These are phyloP conservation scores for Gallinago media DNA, from an alignment of 2,113 vertebrate genomes.

Conservation along the genomic window DNA sequence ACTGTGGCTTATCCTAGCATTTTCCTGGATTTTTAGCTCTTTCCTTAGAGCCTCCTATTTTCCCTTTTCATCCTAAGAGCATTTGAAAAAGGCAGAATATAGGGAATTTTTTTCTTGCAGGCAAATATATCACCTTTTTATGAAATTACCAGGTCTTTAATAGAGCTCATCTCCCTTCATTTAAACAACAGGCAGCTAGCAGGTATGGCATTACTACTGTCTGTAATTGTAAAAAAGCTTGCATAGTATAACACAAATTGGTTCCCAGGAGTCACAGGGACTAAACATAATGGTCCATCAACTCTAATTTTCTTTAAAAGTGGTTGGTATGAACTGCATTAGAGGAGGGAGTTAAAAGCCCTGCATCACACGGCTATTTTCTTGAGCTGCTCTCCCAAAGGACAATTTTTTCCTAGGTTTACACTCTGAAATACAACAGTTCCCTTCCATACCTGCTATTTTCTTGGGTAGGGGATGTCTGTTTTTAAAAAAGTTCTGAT, in stretches of 20 bases:
- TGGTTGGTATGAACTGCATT: neutral
- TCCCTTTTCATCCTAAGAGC: neutral
- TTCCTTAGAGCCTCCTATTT: neutral
- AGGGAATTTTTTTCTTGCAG: neutral
- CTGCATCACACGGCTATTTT: neutral
- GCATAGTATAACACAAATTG: neutral
- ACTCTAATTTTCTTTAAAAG: constrained; percentile 25
- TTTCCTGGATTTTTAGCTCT: neutral
- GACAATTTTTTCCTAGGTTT: neutral
- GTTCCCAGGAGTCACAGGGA: neutral
- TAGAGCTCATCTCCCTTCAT: neutral
- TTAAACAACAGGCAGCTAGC: neutral
- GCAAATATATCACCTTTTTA: neutral
- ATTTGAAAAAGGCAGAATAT: neutral
- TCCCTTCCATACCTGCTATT: neutral
- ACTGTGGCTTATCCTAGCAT: fast-evolving
- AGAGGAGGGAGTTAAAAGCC: neutral
- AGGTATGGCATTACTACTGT: neutral
- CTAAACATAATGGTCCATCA: constrained; percentile 13
- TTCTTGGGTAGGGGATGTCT: neutral
- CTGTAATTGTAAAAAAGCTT: neutral
- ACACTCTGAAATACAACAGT: neutral
- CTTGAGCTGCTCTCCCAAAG: neutral
- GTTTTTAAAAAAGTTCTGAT: neutral
- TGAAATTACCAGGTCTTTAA: neutral